phyloP scores from a whole-genome alignment of 1,140 invertebrate genomes.

The Ceratosolen fusciceps region DNA sequence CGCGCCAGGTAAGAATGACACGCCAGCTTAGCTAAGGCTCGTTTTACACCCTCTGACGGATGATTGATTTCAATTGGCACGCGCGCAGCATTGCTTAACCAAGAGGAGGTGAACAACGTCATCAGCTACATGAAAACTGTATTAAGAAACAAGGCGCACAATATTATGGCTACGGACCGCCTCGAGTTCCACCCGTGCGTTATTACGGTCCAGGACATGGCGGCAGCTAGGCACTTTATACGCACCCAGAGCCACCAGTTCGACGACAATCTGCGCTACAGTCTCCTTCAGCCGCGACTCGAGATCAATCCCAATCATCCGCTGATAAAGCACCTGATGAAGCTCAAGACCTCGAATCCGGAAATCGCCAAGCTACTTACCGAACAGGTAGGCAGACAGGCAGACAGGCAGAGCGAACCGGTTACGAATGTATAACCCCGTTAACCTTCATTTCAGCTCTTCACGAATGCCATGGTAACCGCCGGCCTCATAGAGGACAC shows the following conservation, averaged over 20 bases:
- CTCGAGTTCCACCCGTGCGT: conserved; percentile 93
- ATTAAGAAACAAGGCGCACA: conserved; percentile 83
- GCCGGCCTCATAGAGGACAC: conserved; percentile 96
- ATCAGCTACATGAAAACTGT: conserved; percentile 83
- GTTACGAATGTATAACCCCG: conserved; percentile 9
- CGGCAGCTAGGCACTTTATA: conserved; percentile 93
- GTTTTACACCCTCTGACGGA: too few species aligned
- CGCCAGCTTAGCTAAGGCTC: too few species aligned
- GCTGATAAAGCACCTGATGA: conserved; percentile 90
- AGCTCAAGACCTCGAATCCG: conserved; percentile 80
- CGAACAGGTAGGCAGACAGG: conserved; percentile 80
- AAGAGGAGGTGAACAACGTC: conserved; percentile 82
- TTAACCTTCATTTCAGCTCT: conserved; percentile 77
- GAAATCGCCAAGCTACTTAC: conserved; percentile 87
- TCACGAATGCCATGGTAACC: conserved; percentile 94
- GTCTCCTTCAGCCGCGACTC: conserved; percentile 89
- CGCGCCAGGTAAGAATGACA: conserved; percentile 62
- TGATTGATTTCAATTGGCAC: conserved; percentile 63
- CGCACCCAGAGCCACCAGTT: conserved; percentile 88
- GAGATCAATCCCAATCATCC: conserved; percentile 95
- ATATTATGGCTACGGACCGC: conserved; percentile 86
- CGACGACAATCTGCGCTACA: conserved; percentile 87
- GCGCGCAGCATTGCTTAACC: conserved; percentile 79
- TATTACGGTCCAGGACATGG: conserved; percentile 96
- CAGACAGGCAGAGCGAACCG: too few species aligned